Evolutionary conservation across 2,113 vertebrate genomes (phyloP), one percentile per base, ranked within the genome.

Genomic region (Phalacrocorax carbo): DNA sequence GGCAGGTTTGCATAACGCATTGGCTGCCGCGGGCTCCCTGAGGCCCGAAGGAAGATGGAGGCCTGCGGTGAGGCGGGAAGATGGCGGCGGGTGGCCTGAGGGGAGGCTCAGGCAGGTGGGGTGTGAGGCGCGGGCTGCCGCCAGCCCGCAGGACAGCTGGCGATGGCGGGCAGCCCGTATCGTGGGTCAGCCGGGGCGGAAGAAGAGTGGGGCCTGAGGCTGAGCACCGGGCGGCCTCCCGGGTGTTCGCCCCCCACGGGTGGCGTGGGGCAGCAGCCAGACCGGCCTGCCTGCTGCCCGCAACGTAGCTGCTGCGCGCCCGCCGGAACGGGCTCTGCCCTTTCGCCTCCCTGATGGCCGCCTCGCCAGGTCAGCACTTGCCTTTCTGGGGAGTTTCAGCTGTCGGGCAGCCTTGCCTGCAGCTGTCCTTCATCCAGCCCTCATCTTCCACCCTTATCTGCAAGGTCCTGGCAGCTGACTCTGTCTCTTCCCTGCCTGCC

Each of bases 111-210:
- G 48, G 13, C 9, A 2, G 17, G 15, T 19, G 15, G 23, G 11
- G 18, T 3, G 16, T 15, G 60, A 3, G 15, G 49, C 1, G 5
- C 7, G 27, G 19, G 17, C 38, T 17, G 30, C 32, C 36, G 26
- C 0, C 0, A 12, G 6, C 9, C 2, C 0, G 4, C 0, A 1
- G 19, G 9, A 2, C 0, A 1, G 17, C 7, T 8, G 40, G 40
- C 8, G 21, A 11, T 32, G 51, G 46, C 11, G 15, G 46, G 34
- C 46, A 16, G 18, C 4, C 38, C 10, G 8, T 8, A 11, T 32
- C 8, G 42, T 15, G 7, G 22, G 12, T 15, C 11, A 42, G 55
- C 36, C 29, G 26, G 10, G 32, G 7, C 27, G n/a, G 8, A 34
- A 27, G 42, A 21, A 0, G 2, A 1, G 4, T 15, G 10, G 30